Percentiles rank a stretch among this genome's conserved stretches.
Evolutionary conservation across 1,140 invertebrate genomes (phyloP).

Genomic region (Drosophila pandora): DNA sequence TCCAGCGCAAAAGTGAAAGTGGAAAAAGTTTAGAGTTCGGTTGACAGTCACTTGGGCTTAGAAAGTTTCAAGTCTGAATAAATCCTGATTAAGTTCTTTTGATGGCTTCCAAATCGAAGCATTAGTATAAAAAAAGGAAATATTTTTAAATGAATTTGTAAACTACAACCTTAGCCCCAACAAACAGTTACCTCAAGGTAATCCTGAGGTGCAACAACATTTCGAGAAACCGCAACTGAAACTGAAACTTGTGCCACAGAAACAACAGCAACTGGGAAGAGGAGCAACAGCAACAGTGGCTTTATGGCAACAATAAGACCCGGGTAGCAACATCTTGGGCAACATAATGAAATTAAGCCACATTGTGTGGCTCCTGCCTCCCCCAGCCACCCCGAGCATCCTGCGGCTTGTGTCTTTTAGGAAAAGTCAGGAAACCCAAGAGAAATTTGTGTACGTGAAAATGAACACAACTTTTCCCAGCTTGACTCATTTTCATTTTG

Average conservation of each 20-base stretch:
- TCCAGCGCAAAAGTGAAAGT: slow-evolving; percentile 23
- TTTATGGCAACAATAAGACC: slow-evolving; percentile 26
- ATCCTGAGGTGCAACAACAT: neutral
- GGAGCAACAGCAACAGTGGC: neutral
- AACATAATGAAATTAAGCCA: slow-evolving; percentile 63
- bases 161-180: neutral
- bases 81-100: neutral
- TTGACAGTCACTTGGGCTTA: slow-evolving; percentile 5
- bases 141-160: neutral
- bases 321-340: slow-evolving; percentile 36
- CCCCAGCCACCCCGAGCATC: neutral
- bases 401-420: slow-evolving; percentile 52
- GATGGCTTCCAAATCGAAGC: neutral
- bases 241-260: neutral
- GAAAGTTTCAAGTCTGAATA: neutral
- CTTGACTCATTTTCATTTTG: slow-evolving; percentile 78
- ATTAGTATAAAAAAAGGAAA: neutral
- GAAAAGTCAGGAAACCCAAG: slow-evolving; percentile 18
- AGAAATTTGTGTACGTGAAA: slow-evolving; percentile 70
- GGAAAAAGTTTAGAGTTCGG: slow-evolving; percentile 15
- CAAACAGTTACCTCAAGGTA: neutral
- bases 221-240: neutral
- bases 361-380: slow-evolving; percentile 12
- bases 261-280: neutral
- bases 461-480: slow-evolving; percentile 77